Base-by-base conservation (phyloP, 2,888 invertebrate species). In the Temnothorax unifasciatus region DNA sequence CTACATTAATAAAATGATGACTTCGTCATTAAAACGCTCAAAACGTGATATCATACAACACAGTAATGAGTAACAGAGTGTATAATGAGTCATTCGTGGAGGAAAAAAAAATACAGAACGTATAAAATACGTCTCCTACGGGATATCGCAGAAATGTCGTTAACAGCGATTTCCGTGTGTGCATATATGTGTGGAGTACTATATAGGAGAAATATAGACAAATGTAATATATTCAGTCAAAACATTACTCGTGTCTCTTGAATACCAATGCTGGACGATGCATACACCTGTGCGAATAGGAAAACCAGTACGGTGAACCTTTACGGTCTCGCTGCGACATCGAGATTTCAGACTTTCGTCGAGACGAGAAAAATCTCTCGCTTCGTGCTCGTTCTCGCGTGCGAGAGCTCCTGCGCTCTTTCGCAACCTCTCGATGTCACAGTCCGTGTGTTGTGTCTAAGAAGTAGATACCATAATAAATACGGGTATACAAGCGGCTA, bases 191-290 rank as follows among this genome's bases (percentile, higher is more conserved):
- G 83, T 74, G 59, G 38, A 83, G 34, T 83, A 86, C 79, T 85
- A 83, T 85, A 83, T 85, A 83, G 57, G 66, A 73, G 71, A 82
- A 74, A 84, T 47, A 44, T 82, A 77, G 75, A 50, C 50, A 75
- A 77, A 86, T 64, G 63, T 86, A 82, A 85, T 86, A 85, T 86
- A 85, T 54, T 86, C 85, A 85, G 52, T 85, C 83, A 85, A 87
- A 85, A 89, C 83, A 88, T 87, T 87, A 89, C 86, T 59, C 47
- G 86, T 87, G 77, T 89, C 61, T 82, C 81, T 86, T 73, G 84
- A 79, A 82, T 85, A 85, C 86, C 85, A 87, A 90, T 89, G 86
- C 87, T 87, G 90, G 77, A 89, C 88, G 89, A 90, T 89, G 90
- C 90, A 85, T 81, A 89, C 86, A 89, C 88, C 85, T 88, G 90